Evolutionary conservation across 1,140 invertebrate genomes (phyloP).

Genomic region (Teleogryllus occipitalis): DNA sequence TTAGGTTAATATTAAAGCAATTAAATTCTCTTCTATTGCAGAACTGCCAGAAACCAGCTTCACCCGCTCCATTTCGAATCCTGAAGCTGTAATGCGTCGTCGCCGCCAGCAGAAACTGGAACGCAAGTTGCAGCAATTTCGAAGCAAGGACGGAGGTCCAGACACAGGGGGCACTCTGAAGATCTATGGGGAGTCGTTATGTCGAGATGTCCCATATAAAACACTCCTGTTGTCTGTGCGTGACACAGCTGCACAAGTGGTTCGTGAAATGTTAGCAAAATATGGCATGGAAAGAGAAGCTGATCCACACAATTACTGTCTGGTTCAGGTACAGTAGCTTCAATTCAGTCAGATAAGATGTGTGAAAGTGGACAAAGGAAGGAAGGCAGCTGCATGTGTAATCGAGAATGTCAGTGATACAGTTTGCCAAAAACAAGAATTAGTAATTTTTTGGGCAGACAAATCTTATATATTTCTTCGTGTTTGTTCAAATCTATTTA

Average conservation of each 20-base stretch:
- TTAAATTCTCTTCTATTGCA: conserved; percentile 31
- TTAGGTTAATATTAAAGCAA: too few relatives aligned
- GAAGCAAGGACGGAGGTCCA: conserved; percentile 62
- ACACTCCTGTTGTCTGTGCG: conserved; percentile 88
- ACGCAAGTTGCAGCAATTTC: conserved; percentile 92
- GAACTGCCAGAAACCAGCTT: conserved; percentile 97
- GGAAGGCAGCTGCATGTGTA: too few relatives aligned
- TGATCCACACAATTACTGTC: conserved; percentile 84
- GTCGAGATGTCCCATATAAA: conserved; percentile 96
- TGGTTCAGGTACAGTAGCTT: conserved; percentile 70
- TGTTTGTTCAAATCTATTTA: too few relatives aligned
- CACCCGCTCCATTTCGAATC: conserved; percentile 96
- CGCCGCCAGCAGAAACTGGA: conserved; percentile 95
- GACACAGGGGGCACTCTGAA: conserved; percentile 86
- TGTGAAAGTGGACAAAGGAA: too few relatives aligned
- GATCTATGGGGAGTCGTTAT: conserved; percentile 95
- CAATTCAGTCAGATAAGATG: too few relatives aligned
- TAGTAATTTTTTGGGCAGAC: too few relatives aligned
- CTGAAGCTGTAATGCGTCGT: conserved; percentile 96
- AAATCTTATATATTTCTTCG: too few relatives aligned
- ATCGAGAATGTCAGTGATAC: too few relatives aligned
- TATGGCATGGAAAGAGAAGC: conserved; percentile 82
- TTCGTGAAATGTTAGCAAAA: conserved; percentile 94
- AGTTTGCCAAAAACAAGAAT: too few relatives aligned
- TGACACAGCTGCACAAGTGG: conserved; percentile 84